Evolutionary conservation across 64 coral and sea anemone species (phyloP).

Genomic region (Montipora efflorescens): DNA sequence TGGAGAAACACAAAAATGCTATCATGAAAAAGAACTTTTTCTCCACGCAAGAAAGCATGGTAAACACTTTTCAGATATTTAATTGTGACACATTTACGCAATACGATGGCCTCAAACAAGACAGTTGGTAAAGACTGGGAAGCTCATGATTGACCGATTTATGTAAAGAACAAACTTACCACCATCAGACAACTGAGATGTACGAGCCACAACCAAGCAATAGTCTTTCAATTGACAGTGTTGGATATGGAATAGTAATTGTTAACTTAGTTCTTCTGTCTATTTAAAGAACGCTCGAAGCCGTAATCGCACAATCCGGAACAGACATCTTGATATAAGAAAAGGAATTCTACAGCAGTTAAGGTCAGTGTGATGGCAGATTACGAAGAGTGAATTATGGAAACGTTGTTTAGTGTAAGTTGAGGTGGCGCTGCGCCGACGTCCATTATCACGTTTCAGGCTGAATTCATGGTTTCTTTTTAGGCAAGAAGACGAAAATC

Average conservation of each 20-base stretch:
- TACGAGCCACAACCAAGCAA: background rate
- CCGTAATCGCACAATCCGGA: background rate
- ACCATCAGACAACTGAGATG: background rate
- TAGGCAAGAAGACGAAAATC: slow-evolving; percentile 55
- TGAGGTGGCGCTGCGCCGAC: too few species aligned
- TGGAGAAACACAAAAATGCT: slow-evolving; percentile 69
- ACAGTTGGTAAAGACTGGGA: too few species aligned
- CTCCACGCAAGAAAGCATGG: slow-evolving; percentile 48
- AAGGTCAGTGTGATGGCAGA: background rate
- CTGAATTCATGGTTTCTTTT: background rate
- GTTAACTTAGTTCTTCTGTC: background rate
- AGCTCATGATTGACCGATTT: too few species aligned
- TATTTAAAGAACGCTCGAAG: slow-evolving; percentile 29
- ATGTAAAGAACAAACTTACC: too few species aligned
- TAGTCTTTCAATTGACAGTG: too few species aligned
- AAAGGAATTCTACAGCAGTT: background rate
- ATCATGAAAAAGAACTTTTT: slow-evolving; percentile 15
- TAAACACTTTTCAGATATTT: background rate
- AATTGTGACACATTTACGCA: background rate
- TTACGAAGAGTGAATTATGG: background rate
- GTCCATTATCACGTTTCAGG: too few species aligned
- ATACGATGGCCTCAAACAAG: background rate
- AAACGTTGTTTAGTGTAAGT: too few species aligned
- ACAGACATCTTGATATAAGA: slow-evolving; percentile 1
- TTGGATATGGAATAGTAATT: background rate